Evolutionary conservation across 2,113 vertebrate genomes (phyloP).

Genomic region (Anoplopoma fimbria): DNA sequence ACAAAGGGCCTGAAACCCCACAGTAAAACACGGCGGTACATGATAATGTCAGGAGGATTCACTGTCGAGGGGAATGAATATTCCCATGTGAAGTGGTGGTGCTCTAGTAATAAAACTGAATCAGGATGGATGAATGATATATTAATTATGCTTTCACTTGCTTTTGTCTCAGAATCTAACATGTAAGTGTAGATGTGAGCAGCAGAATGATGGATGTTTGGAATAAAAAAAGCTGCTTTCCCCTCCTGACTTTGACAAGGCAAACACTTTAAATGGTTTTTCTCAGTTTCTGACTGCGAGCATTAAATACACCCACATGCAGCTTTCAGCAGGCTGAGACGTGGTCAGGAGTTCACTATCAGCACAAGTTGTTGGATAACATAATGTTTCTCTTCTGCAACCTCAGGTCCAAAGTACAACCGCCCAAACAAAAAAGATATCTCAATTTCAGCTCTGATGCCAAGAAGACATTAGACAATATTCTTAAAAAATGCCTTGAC

Average conservation of each 20-base stretch:
- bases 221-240: conserved; percentile 1
- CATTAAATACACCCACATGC: conserved; percentile 26
- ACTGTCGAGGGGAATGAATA: not conserved
- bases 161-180: not conserved
- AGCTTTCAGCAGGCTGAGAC: conserved; percentile 11
- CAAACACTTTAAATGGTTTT: conserved; percentile 14
- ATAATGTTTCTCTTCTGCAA: conserved; percentile 16
- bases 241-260: conserved; percentile 8
- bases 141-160: conserved; percentile 1
- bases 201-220: not conserved
- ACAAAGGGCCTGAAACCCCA: conserved; percentile 5
- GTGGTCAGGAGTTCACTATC: conserved; percentile 34
- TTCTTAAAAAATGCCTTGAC: not conserved
- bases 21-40: not conserved
- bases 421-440: not conserved
- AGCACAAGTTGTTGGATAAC: conserved; percentile 31
- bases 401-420: not conserved
- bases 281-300: conserved; percentile 21
- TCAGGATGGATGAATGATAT: not conserved
- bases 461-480: not conserved
- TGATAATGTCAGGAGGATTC: conserved; percentile 21
- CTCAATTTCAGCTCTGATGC: not conserved
- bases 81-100: conserved; percentile 2
- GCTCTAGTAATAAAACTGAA: not conserved
- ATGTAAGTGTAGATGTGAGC: not conserved